phyloP scores from a whole-genome alignment of 1,140 invertebrate genomes.

The Brachionus asplanchnoidis region DNA sequence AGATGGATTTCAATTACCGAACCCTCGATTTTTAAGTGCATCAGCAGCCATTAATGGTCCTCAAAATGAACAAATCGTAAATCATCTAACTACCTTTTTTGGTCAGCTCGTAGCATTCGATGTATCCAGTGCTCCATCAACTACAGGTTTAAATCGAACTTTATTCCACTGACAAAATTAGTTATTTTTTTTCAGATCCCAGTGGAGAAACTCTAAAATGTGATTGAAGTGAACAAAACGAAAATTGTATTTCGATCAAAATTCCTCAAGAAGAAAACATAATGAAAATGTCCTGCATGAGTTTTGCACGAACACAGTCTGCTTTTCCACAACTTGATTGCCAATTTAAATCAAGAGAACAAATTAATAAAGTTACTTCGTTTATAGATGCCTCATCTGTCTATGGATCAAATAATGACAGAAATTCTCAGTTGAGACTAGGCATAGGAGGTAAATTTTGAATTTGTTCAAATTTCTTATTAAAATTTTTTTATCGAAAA shows the following conservation, averaged over 20 bases:
- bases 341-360: constrained; percentile 53
- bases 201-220: background rate
- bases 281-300: background rate
- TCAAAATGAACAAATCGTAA: background rate
- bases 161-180: background rate
- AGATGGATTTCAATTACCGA: background rate
- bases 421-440: background rate
- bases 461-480: background rate
- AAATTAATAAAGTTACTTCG: constrained; percentile 74
- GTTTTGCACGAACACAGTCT: background rate
- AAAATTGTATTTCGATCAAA: background rate
- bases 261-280: background rate
- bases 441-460: background rate
- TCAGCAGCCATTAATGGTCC: background rate
- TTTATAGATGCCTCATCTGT: constrained; percentile 77
- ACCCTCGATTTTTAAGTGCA: background rate
- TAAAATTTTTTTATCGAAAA: background rate
- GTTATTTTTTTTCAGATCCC: background rate
- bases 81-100: background rate
- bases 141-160: background rate
- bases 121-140: background rate
- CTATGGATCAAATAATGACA: constrained; percentile 62
- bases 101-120: constrained; percentile 19
- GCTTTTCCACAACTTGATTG: background rate
- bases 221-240: background rate